Percentiles rank a stretch among this genome's conserved stretches.
Evolutionary conservation across 2,113 vertebrate genomes (phyloP).

Genomic region (Thryonomys swinderianus): DNA sequence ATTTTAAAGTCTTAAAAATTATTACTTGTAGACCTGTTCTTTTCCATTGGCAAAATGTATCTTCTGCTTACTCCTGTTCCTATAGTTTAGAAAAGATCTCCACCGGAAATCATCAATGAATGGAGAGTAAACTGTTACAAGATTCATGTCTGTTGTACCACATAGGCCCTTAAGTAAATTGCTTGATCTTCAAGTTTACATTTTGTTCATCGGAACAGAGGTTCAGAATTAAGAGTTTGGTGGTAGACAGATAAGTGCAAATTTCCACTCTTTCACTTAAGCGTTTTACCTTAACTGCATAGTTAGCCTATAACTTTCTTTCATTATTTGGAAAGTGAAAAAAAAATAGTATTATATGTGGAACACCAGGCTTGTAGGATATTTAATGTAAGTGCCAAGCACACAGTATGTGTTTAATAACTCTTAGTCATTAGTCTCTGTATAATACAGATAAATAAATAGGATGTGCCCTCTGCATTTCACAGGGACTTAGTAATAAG

Average conservation of each 20-base stretch:
- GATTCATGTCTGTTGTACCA: neutral
- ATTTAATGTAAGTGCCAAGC: neutral
- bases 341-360: neutral
- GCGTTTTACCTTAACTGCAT: neutral
- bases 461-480: neutral
- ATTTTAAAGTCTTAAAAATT: neutral
- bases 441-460: constrained; percentile 13
- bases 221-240: constrained; percentile 22
- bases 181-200: neutral
- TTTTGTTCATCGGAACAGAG: constrained; percentile 45
- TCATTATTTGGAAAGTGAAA: constrained; percentile 12
- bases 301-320: neutral
- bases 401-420: neutral
- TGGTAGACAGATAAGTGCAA: neutral
- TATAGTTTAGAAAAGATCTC: neutral
- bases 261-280: neutral
- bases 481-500: neutral
- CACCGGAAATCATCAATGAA: neutral
- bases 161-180: neutral
- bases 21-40: neutral
- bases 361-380: neutral
- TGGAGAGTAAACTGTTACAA: neutral
- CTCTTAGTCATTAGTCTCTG: neutral
- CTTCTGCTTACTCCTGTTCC: neutral
- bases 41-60: neutral